Base-by-base conservation (phyloP, 2,888 invertebrate genomes). In the Mycalesis mineus region DNA sequence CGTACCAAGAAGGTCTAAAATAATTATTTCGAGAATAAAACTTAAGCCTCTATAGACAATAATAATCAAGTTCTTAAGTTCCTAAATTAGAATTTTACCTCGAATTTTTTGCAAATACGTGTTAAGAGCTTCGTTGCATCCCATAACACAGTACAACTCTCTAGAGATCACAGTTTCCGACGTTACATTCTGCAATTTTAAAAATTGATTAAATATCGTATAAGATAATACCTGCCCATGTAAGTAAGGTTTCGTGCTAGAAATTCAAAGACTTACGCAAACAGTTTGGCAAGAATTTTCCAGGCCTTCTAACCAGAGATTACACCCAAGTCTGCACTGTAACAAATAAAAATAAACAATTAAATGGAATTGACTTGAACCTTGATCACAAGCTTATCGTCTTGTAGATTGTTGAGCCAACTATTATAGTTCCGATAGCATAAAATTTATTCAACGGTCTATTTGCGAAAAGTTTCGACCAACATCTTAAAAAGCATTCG, bases 261-360 rank as follows among this genome's bases (percentile, higher is more conserved):
- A 4, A 22, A 22, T 22, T 22, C 22, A 22, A 22, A 50, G 69
- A 95, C 96, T 95, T 91, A 96, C 96, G 82, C 96, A 97, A 79
- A 94, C 93, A 69, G 91, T 92, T 81, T 94, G 94, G 75, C 96
- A 96, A 42, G 95, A 93, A 51, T 93, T 92, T 72, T 93, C 92
- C 68, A 96, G 83, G 33, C 95, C 95, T 69, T 91, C 90, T 76
- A 92, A 92, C 96, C 96, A 96, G 64, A 94, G 86, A 70, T 92
- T 91, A 84, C 96, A 97, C 57, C 96, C 96, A 77, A 92, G 91
- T 60, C 92, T 91, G 78, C 96, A 97, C 96, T 96, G 91, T 59
- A 92, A 93, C 75, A 76, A 75, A 78, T 15, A 41, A 50, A 40
- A 7, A 57, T 28, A 29, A 15, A n/a, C n/a, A n/a, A n/a, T n/a